These are phyloP conservation scores for Epinephelus cyanopodus DNA, from an alignment of 2,113 vertebrate species.

Conservation along the genomic window DNA sequence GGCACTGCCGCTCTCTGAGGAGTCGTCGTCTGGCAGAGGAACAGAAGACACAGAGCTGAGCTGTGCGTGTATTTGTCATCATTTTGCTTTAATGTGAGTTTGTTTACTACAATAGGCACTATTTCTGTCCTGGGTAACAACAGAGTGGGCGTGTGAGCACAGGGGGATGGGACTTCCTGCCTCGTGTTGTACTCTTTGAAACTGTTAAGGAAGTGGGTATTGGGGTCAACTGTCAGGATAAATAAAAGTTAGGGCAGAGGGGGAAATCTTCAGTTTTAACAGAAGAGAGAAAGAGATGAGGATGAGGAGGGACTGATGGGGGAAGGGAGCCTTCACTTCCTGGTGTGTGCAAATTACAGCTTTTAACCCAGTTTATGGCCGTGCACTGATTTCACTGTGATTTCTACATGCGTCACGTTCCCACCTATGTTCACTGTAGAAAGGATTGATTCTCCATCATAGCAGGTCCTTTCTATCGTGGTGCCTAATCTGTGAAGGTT, in stretches of 20 bases:
- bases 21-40: constrained; percentile 90
- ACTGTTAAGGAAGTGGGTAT: constrained; percentile 56
- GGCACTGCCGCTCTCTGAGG: constrained; percentile 94
- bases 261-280: constrained; percentile 31
- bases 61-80: constrained; percentile 36
- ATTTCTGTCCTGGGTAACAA: not conserved
- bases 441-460: constrained; percentile 10
- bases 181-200: constrained; percentile 26
- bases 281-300: constrained; percentile 14
- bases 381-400: constrained; percentile 11
- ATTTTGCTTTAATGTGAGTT: constrained; percentile 41
- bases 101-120: constrained; percentile 50
- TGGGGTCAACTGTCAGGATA: constrained; percentile 75
- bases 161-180: constrained; percentile 38
- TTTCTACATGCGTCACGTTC: not conserved
- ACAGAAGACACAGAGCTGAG: constrained; percentile 47
- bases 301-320: constrained; percentile 28
- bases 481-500: constrained; percentile 65
- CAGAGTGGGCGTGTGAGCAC: constrained; percentile 25
- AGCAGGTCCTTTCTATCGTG: constrained; percentile 14
- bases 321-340: constrained; percentile 35
- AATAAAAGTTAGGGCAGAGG: constrained; percentile 48
- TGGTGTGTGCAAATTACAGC: constrained; percentile 36
- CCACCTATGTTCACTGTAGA: not conserved
- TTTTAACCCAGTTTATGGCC: constrained; percentile 23